phyloP scores from a whole-genome alignment of 1,140 invertebrate genomes.

The Oscheius sp. region DNA sequence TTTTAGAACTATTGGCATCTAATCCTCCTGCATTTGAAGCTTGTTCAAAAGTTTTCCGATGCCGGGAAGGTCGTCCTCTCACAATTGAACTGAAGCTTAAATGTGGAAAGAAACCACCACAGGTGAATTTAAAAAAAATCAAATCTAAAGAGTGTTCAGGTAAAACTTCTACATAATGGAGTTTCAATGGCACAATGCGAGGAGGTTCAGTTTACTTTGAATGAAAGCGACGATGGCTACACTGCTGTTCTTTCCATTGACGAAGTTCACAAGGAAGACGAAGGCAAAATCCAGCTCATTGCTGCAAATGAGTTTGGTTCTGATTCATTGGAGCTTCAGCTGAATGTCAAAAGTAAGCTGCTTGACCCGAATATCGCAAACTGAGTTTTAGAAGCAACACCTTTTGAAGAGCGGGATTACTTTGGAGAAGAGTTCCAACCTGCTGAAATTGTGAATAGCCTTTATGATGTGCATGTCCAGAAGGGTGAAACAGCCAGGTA shows the following conservation, averaged over 20 bases:
- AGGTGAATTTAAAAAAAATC: not conserved
- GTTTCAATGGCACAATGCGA: not conserved
- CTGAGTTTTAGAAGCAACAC: not conserved
- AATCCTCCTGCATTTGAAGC: not conserved
- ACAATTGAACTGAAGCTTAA: not conserved
- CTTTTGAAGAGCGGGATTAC: not conserved
- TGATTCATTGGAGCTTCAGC: constrained; percentile 4
- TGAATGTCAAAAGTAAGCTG: constrained; percentile 12
- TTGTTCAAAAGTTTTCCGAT: not conserved
- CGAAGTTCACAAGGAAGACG: constrained; percentile 14
- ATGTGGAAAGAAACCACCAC: not conserved
- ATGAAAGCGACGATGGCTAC: constrained; percentile 2
- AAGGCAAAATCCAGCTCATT: constrained; percentile 13
- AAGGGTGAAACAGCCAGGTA: constrained; percentile 27
- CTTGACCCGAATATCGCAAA: not conserved
- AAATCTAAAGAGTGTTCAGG: not conserved
- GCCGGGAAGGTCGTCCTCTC: not conserved
- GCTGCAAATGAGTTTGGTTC: constrained; percentile 23
- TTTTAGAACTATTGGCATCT: too few species aligned
- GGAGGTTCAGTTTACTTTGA: not conserved
- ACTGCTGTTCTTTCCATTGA: constrained; percentile 5
- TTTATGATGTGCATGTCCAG: constrained; percentile 18
- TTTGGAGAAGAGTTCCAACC: constrained; percentile 7
- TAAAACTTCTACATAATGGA: not conserved
- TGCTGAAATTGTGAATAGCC: constrained; percentile 7